These are phyloP conservation scores for Acrocyrtus sp. DNA, from an alignment of 2,888 invertebrate genomes.

Conservation along the genomic window DNA sequence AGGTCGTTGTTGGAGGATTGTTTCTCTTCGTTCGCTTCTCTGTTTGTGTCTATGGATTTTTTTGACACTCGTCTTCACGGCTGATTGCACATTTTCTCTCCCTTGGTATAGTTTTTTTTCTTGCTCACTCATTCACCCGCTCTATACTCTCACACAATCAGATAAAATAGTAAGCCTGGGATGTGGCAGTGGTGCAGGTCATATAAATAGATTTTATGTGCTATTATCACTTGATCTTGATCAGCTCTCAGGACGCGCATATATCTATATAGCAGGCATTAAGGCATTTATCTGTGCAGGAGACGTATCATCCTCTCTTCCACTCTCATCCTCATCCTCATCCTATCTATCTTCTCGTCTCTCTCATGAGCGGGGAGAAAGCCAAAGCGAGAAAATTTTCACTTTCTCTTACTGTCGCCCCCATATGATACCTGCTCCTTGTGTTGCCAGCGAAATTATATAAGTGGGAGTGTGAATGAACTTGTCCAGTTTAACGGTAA, in stretches of 20 bases:
- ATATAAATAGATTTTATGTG: not conserved
- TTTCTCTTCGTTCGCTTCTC: too few species aligned
- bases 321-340: not conserved
- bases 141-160: not conserved
- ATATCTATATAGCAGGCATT: not conserved
- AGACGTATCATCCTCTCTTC: not conserved
- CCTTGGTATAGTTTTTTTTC: not conserved
- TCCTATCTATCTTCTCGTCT: not conserved
- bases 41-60: conserved; percentile 14
- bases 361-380: not conserved
- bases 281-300: not conserved
- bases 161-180: too few species aligned
- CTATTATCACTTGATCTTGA: conserved; percentile 17
- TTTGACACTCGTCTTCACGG: conserved; percentile 30
- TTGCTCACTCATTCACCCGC: not conserved
- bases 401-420: too few species aligned
- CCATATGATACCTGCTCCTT: not conserved
- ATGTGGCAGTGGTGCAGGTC: too few species aligned
- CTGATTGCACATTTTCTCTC: conserved; percentile 24
- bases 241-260: conserved; percentile 6
- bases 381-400: too few species aligned
- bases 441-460: not conserved
- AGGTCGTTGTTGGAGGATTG: too few species aligned
- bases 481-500: too few species aligned
- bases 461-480: too few species aligned